phyloP scores from a whole-genome alignment of 2,888 invertebrate genomes.

The Cantharis flavilabris region DNA sequence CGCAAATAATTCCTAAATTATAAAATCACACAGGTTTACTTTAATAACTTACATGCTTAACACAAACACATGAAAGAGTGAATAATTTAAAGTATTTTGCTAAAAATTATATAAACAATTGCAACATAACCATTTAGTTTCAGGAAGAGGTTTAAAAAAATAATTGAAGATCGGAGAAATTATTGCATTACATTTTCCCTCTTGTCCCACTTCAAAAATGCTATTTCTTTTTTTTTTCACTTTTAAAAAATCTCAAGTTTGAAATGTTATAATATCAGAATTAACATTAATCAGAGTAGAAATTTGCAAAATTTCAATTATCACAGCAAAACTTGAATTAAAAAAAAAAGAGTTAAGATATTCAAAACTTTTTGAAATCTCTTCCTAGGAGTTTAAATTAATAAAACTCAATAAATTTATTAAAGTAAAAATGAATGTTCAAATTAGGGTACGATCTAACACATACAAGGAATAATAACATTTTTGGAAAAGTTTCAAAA shows the following conservation, averaged over 20 bases:
- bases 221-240: too few relatives aligned
- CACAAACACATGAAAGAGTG: constrained; percentile 39
- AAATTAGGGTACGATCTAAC: background rate
- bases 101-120: constrained; percentile 3
- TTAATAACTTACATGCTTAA: constrained; percentile 53
- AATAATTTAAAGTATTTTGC: constrained; percentile 2
- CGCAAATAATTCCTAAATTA: constrained; percentile 21
- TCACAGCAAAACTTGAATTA: background rate
- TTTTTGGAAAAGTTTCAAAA: background rate
- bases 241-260: too few relatives aligned
- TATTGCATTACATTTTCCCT: too few relatives aligned
- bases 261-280: background rate
- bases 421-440: background rate
- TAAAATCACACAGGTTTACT: constrained; percentile 53
- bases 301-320: background rate
- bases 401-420: background rate
- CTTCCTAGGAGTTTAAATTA: background rate
- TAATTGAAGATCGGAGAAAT: background rate
- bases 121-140: background rate
- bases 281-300: background rate
- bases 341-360: background rate
- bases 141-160: background rate
- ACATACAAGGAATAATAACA: background rate
- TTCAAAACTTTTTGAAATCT: background rate
- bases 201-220: too few relatives aligned